Evolutionary conservation across 2,113 vertebrate species (phyloP).

Genomic region (Actenoides hombroni): DNA sequence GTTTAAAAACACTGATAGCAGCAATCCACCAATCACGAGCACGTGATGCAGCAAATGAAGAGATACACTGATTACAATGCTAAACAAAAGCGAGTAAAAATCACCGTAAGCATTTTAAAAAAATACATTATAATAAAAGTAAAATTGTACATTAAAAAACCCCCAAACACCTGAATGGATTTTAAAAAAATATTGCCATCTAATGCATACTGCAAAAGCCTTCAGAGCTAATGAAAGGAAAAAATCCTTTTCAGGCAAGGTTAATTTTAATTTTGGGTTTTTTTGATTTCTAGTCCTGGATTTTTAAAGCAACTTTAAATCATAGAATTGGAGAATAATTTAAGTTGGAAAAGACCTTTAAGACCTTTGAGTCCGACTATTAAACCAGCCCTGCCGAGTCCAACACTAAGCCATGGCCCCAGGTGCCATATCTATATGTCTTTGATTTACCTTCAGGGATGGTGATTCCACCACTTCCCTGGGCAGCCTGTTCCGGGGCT

Average conservation of each 20-base stretch:
- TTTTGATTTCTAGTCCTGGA: background rate
- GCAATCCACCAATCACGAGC: background rate
- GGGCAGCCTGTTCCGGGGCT: background rate
- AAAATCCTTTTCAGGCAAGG: background rate
- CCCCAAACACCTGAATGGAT: background rate
- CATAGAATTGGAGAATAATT: background rate
- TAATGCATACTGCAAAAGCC: background rate
- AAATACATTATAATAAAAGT: background rate
- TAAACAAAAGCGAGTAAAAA: background rate
- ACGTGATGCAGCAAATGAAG: background rate
- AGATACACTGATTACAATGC: background rate
- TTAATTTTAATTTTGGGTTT: background rate
- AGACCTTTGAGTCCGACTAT: background rate
- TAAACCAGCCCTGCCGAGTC: background rate
- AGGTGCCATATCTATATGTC: background rate
- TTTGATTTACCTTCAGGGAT: background rate
- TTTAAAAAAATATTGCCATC: background rate
- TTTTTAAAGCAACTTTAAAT: background rate
- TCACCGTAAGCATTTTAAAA: background rate
- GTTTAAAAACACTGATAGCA: background rate
- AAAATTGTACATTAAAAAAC: background rate
- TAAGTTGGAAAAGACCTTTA: background rate
- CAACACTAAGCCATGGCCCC: background rate
- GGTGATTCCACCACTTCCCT: background rate
- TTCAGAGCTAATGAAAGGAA: background rate